Evolutionary conservation across 37 sponge, comb jelly and placozoan genomes (phyloP).

Genomic region (Chondrilla cf. caribensis): DNA sequence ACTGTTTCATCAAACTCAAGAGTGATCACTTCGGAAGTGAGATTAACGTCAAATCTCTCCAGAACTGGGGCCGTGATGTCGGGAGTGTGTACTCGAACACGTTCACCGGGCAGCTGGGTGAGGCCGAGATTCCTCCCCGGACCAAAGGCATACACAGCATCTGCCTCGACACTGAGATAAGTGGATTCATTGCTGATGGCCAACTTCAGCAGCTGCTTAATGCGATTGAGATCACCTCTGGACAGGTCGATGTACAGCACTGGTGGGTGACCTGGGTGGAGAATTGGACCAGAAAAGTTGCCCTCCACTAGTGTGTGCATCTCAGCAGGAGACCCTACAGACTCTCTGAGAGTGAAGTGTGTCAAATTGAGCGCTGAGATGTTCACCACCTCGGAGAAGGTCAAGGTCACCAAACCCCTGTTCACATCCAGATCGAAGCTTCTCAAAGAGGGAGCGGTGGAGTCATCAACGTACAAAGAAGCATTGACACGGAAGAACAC

Average conservation of each 20-base stretch:
- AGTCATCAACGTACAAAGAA: slow-evolving; percentile 37
- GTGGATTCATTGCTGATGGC: slow-evolving; percentile 60
- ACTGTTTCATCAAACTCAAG: slow-evolving; percentile 85
- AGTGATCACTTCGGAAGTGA: slow-evolving; percentile 45
- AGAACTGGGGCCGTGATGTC: slow-evolving; percentile 66
- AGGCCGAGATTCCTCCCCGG: slow-evolving; percentile 12
- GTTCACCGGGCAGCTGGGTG: neutral
- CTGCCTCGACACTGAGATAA: slow-evolving; percentile 50
- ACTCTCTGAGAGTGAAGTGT: slow-evolving; percentile 56
- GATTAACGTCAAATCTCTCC: slow-evolving; percentile 54
- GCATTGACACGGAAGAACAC: neutral
- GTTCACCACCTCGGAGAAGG: slow-evolving; percentile 78
- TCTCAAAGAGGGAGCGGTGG: slow-evolving; percentile 32
- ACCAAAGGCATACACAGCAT: slow-evolving; percentile 56
- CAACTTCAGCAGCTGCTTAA: slow-evolving; percentile 55
- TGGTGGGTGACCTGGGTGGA: slow-evolving; percentile 75
- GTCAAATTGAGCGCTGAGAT: slow-evolving; percentile 52
- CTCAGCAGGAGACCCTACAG: neutral
- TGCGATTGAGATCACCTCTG: slow-evolving; percentile 56
- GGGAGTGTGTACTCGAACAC: slow-evolving; percentile 23
- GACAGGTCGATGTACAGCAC: slow-evolving; percentile 44
- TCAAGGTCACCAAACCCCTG: slow-evolving; percentile 45
- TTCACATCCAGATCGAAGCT: slow-evolving; percentile 64
- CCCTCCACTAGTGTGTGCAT: neutral
- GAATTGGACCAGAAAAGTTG: slow-evolving; percentile 47